These are phyloP conservation scores for Haliclona indistincta DNA, from an alignment of 37 sponge, comb jelly and placozoan genomes.

Conservation along the genomic window DNA sequence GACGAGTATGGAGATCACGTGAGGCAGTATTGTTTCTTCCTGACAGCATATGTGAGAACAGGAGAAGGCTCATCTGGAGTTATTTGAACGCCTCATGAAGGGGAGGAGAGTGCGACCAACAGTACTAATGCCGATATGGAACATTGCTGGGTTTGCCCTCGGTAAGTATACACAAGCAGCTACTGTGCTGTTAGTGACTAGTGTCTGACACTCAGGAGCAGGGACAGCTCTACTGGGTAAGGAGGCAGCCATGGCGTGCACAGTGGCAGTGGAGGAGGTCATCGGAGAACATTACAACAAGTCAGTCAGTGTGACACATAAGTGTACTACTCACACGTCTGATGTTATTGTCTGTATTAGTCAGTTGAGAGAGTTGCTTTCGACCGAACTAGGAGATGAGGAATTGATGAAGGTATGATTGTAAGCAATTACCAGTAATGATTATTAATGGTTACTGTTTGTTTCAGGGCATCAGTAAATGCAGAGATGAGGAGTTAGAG, in stretches of 20 bases:
- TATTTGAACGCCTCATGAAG: slow-evolving; percentile 49
- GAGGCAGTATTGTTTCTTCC: no score
- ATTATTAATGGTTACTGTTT: no score
- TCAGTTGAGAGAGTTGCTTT: slow-evolving; percentile 60
- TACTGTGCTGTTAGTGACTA: no score
- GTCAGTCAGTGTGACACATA: not conserved
- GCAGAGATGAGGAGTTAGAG: slow-evolving; percentile 89
- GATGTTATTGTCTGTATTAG: slow-evolving; percentile 10
- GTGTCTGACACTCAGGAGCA: no score
- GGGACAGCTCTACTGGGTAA: slow-evolving; percentile 71
- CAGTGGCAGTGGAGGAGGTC: slow-evolving; percentile 89
- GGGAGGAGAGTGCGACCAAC: slow-evolving; percentile 78
- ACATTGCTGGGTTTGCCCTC: slow-evolving; percentile 78
- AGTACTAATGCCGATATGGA: slow-evolving; percentile 83
- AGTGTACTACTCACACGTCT: not conserved
- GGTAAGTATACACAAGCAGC: no score
- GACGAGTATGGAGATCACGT: no score
- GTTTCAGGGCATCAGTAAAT: slow-evolving; percentile 70
- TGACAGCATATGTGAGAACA: slow-evolving; percentile 91
- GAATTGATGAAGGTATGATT: slow-evolving; percentile 52
- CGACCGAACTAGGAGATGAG: slow-evolving; percentile 19
- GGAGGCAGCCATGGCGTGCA: slow-evolving; percentile 95
- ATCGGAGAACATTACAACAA: slow-evolving; percentile 90
- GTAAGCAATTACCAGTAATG: no score
- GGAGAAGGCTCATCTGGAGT: slow-evolving; percentile 64